These are phyloP conservation scores for Chamaea fasciata DNA, from an alignment of 2,113 vertebrate species.

Conservation along the genomic window DNA sequence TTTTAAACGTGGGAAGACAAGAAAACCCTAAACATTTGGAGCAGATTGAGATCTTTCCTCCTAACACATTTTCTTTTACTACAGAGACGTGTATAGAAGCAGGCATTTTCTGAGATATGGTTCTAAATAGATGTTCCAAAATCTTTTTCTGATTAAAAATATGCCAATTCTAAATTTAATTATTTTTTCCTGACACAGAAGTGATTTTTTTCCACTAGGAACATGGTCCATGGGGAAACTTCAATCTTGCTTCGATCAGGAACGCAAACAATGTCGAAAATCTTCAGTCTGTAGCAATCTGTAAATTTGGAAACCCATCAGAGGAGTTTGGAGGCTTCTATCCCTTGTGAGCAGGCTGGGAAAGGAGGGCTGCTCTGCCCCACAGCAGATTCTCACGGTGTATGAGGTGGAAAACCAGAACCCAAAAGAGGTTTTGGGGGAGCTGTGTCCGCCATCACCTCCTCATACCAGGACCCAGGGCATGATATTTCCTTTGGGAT, in stretches of 20 bases:
- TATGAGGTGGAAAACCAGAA: background rate
- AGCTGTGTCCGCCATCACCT: background rate
- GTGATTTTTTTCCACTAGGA: background rate
- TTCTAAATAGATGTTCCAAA: background rate
- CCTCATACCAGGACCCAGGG: background rate
- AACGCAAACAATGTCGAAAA: background rate
- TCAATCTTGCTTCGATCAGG: background rate
- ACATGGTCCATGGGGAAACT: background rate
- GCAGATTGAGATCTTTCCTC: background rate
- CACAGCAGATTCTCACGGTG: background rate
- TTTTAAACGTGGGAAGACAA: background rate
- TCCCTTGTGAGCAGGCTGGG: background rate
- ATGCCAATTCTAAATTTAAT: background rate
- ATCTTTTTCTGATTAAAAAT: background rate
- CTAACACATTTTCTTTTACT: background rate
- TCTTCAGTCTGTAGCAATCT: background rate
- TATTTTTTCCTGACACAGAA: background rate
- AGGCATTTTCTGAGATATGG: background rate
- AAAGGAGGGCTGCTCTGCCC: background rate
- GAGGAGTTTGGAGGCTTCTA: background rate
- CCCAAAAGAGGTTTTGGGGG: background rate
- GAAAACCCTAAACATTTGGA: background rate
- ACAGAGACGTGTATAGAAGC: background rate
- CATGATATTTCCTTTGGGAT: background rate
- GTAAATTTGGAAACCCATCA: background rate